Evolutionary conservation across 2,888 invertebrate species (phyloP), one percentile per base, ranked within the genome.

Genomic region (Polymixis lichenea): DNA sequence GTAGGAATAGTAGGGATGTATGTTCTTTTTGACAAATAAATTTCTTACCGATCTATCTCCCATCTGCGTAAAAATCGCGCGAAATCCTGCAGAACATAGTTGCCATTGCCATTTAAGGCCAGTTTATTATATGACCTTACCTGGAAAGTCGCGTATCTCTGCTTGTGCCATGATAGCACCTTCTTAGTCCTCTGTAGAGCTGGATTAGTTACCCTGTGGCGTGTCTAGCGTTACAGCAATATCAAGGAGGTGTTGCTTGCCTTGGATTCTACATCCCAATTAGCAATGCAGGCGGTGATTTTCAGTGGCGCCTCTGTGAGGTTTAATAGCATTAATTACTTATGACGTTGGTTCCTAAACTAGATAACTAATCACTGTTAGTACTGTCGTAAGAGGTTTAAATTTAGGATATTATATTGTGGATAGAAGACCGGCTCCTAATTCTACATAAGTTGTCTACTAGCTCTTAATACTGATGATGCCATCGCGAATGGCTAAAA

Each of bases 291-390:
- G 58, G 66, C 70, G 19, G 56, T 81, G 69, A 80, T 84, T 70
- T 65, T 67, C 81, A 66, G 61, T 51, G 51, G 66, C 75, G 28
- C 61, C 25, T 38, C 72, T 46, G 56, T 74, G 43, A 38, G 17
- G n/a, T 79, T 68, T 84, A 84, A 83, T 83, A 68, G 49, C 64
- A 83, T 79, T 84, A 73, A 82, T 84, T 75, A 84, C 80, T 53
- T 69, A 65, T 64, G 38, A 78, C 72, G 79, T 49, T 55, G 38
- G 38, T 32, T 62, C 25, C 38, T 15, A 7, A 49, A 60, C 56
- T 67, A 15, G 22, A 17, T 49, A 53, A 76, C 77, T 82, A 55
- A 77, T 78, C 65, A 55, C 65, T 43, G 38, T 28, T 22, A 15
- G 4, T 43, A 28, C 46, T 78, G n/a, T n/a, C 58, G 13, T 58